Base-by-base conservation (phyloP, 2,797 vertebrate species). In the Selene dorsalis region DNA sequence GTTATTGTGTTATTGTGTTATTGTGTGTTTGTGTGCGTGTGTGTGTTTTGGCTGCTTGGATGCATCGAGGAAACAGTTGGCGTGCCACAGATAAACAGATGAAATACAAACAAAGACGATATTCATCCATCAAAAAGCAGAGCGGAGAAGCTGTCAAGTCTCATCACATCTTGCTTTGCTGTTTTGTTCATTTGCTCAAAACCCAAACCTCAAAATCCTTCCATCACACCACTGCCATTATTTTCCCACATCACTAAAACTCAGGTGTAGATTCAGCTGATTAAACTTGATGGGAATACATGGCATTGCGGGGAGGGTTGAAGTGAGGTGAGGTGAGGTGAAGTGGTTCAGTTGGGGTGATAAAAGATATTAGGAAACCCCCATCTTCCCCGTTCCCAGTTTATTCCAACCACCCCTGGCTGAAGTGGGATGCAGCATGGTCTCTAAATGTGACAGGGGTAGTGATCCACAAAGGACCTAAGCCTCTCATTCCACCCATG, bases 401-500 rank as follows among this genome's bases (percentile, higher is more conserved):
- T 79, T 72, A 75, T 79, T 65, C 67, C 57, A 80, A 78, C 65
- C 81, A 75, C 69, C 77, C 63, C 35, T 66, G 68, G 77, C 81
- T 76, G 50, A 80, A 85, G 70, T 56, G 48, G 82, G 82, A 63
- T 77, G 80, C 26, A 10, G 73, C 53, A 82, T 78, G 66, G 65
- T 81, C 77, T 79, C 69, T 79, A 77, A 84, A 85, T 81, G 79
- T 87, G 89, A 91, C 84, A 77, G 82, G 66, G 71, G 86, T 82
- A 76, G 82, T 59, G 75, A 88, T 85, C 83, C 80, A 82, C 87
- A 90, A 89, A 91, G 88, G 85, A 86, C 79, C 76, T 77, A 66
- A 89, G 85, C 75, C 72, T 83, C 85, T 89, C 75, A 79, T 84
- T 90, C 79, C 67, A 77, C 80, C 77, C 81, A 69, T 80, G 83